phyloP scores from a whole-genome alignment of 2,113 vertebrate species.

The Cacatua alba region DNA sequence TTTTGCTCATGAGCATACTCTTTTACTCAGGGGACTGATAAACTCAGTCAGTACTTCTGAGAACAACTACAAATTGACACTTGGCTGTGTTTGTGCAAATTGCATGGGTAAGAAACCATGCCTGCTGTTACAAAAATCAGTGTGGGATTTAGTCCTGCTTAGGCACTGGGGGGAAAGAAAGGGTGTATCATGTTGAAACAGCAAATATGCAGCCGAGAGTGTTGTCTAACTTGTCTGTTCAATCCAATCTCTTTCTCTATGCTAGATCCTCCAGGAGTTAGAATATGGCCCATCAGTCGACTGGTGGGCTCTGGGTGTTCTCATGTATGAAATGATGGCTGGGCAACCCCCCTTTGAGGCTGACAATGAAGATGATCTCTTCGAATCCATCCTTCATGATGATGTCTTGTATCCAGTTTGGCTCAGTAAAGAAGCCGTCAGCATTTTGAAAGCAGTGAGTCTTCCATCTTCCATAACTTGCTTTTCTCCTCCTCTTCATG shows the following conservation, averaged over 20 bases:
- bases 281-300: slow-evolving; percentile 96
- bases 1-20: background rate
- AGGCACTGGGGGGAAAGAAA: background rate
- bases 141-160: background rate
- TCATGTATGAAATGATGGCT: slow-evolving; percentile 99
- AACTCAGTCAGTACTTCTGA: slow-evolving; percentile 9
- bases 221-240: background rate
- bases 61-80: background rate
- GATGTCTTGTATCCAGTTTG: slow-evolving; percentile 98
- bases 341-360: slow-evolving; percentile 97
- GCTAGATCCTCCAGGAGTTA: slow-evolving; percentile 94
- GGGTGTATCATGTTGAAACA: background rate
- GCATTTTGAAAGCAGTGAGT: slow-evolving; percentile 94
- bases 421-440: slow-evolving; percentile 98
- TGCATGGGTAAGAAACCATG: background rate
- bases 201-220: background rate
- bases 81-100: background rate
- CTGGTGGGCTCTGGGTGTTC: slow-evolving; percentile 97
- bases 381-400: slow-evolving; percentile 96
- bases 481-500: background rate
- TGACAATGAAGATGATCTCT: slow-evolving; percentile 96
- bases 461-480: slow-evolving; percentile 13
- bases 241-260: background rate
- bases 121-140: background rate
- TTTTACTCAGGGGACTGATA: slow-evolving; percentile 55